Base-by-base conservation (phyloP, 2,113 vertebrate genomes). In the Candoia aspera region DNA sequence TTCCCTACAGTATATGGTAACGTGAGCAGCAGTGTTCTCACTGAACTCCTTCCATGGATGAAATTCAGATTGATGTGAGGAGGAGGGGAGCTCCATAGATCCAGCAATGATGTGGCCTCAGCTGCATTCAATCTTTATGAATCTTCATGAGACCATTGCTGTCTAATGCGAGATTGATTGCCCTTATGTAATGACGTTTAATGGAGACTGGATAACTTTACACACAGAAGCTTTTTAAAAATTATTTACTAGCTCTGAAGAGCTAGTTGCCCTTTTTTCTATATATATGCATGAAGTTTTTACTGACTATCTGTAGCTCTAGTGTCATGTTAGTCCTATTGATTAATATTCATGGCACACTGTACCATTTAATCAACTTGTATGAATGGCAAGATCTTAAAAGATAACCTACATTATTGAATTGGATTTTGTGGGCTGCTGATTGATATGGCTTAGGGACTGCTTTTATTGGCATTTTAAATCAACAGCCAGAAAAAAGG, bases 91-190 rank as follows among this genome's bases (percentile, higher is more conserved):
- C 0, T 85, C 53, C 68, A 12, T 68, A 90, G 93, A 85, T 3
- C 26, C 91, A 88, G 88, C 54, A 90, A 90, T 85, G 68, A 0
- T 90, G 49, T 90, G 89, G 59, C 54, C 93, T 95, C 15, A 73
- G 68, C 92, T 93, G 64, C 55, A 86, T 94, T 94, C 93, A 94
- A 26, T 92, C 95, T 96, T 95, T 95, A 95, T 96, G 94, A 96
- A 86, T 93, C 15, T 84, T 93, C 29, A 26, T 93, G 90, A 92
- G 73, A 95, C 93, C 90, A 68, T 86, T 96, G 94, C 93, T 94
- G 94, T 96, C 92, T 89, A 93, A 9, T 96, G 94, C 95, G 94
- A 95, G 94, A 96, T 95, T 96, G 95, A 96, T 96, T 94, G 88
- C 54, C 90, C 84, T 96, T 96, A 95, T 93, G 92, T 96, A 96